A percentile compares a stretch with the other conserved stretches of the same genome.
Conservation (phyloP, 2,113 vertebrate genomes). For the Condylura cristata region DNA sequence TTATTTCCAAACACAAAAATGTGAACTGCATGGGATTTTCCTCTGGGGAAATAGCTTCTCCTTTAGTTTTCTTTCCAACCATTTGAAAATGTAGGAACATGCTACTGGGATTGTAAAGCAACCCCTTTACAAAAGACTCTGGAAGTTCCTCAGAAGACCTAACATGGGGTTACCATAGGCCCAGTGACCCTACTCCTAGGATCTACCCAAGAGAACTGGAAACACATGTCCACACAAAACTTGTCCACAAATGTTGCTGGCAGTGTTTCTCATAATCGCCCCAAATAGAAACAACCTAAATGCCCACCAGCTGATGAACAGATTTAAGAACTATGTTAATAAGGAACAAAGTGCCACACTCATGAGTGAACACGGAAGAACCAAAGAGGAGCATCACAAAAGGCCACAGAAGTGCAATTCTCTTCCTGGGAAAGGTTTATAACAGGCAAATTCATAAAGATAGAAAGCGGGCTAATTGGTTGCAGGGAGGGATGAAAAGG, state of each 20-base stretch:
- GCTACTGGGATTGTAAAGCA: background rate
- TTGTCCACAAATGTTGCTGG: too few species aligned
- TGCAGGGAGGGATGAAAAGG: background rate
- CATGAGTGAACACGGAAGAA: background rate
- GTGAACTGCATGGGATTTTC: slow-evolving; percentile 15
- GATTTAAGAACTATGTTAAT: background rate
- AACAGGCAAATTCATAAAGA: background rate
- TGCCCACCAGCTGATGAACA: background rate
- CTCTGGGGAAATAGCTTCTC: background rate
- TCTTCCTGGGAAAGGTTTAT: background rate
- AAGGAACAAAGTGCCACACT: background rate
- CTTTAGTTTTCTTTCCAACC: slow-evolving; percentile 29
- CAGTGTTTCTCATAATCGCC: background rate
- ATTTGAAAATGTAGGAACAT: background rate
- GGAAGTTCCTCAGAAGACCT: background rate
- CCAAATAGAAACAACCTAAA: background rate
- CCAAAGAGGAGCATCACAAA: background rate
- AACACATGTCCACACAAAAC: background rate
- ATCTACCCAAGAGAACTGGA: background rate
- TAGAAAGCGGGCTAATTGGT: background rate
- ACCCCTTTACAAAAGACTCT: background rate
- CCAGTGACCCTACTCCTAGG: background rate
- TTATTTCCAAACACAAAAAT: background rate
- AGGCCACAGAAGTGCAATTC: background rate
- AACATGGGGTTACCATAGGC: background rate